Evolutionary conservation across 2,797 vertebrate species (phyloP).

Genomic region (Gymnopithys bicolor): DNA sequence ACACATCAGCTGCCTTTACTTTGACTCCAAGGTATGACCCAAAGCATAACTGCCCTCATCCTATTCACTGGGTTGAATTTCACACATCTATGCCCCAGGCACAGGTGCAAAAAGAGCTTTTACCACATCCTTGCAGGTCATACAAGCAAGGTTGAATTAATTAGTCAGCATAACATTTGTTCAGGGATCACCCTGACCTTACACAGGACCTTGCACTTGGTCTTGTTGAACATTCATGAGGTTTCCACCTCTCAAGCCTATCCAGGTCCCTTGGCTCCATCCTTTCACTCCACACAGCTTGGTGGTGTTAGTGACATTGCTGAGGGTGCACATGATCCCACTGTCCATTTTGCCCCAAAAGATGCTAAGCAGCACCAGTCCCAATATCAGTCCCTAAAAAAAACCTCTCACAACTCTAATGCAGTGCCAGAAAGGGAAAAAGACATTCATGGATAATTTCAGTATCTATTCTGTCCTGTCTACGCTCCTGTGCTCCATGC

Average conservation of each 20-base stretch:
- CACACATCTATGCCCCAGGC: background rate
- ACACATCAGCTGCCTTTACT: constrained; percentile 17
- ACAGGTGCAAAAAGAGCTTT: background rate
- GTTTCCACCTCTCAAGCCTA: background rate
- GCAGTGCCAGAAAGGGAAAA: background rate
- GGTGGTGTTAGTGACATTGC: background rate
- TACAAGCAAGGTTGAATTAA: background rate
- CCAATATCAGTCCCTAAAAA: background rate
- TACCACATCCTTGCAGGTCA: background rate
- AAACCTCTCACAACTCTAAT: background rate
- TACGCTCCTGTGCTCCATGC: background rate
- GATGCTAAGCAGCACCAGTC: background rate
- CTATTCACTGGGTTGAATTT: background rate
- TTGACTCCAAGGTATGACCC: constrained; percentile 1
- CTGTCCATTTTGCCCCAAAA: background rate
- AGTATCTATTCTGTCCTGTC: background rate
- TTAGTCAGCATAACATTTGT: background rate
- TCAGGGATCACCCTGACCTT: background rate
- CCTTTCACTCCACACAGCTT: background rate
- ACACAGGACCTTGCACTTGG: too few species aligned
- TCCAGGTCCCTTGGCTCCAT: background rate
- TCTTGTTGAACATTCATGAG: background rate
- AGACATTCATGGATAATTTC: background rate
- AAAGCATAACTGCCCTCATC: background rate
- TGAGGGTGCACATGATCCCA: background rate